These are phyloP conservation scores for Fratercula arctica DNA, from an alignment of 2,797 vertebrate species.

Conservation along the genomic window DNA sequence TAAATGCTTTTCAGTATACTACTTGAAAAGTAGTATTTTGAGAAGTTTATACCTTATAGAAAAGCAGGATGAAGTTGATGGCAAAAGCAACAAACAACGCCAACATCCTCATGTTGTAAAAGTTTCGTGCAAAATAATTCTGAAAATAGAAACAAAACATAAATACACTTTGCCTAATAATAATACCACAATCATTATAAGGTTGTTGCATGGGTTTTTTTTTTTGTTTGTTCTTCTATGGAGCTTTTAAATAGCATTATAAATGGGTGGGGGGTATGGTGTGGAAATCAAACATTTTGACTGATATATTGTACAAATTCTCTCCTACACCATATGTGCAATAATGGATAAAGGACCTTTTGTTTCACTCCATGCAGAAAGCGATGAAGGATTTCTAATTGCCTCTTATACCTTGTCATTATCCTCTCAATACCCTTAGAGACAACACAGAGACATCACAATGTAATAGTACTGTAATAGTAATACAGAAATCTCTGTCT, in stretches of 20 bases:
- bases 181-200: not conserved
- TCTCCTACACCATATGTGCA: not conserved
- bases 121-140: conserved; percentile 98
- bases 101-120: conserved; percentile 99
- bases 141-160: conserved; percentile 67
- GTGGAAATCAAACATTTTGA: not conserved
- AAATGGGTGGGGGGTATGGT: not conserved
- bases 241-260: not conserved
- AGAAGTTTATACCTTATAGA: conserved; percentile 91
- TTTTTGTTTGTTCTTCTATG: not conserved
- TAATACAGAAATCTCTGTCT: not conserved
- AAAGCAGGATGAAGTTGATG: conserved; percentile 97
- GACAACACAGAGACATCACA: not conserved
- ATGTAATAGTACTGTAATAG: not conserved
- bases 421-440: not conserved
- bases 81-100: conserved; percentile 95
- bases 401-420: not conserved
- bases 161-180: not conserved
- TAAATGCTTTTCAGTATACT: not conserved
- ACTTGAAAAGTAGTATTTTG: not conserved
- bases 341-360: not conserved
- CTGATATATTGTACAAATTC: not conserved
- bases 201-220: fast-evolving
- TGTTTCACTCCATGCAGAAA: not conserved
- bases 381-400: not conserved